Conservation (phyloP, 1,140 invertebrate genomes). For the Brachionus calyciflorus region DNA sequence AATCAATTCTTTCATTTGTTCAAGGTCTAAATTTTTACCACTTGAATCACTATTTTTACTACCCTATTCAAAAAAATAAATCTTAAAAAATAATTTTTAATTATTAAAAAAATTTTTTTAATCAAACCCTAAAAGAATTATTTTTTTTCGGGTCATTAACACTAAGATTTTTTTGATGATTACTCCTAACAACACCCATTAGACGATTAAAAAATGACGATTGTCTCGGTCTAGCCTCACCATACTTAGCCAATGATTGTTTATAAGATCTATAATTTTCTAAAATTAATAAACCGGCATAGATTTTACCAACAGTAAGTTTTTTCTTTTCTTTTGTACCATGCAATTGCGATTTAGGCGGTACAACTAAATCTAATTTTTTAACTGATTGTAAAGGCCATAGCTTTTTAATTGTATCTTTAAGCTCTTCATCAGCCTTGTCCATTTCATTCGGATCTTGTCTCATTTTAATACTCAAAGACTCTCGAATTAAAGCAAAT, state of each 20-base stretch:
- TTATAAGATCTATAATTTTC: slow-evolving; percentile 72
- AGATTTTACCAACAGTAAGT: slow-evolving; percentile 96
- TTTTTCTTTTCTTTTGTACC: slow-evolving; percentile 68
- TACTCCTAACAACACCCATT: slow-evolving; percentile 41
- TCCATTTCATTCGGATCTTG: slow-evolving; percentile 92
- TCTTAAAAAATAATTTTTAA: too few relatives aligned
- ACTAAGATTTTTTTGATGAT: slow-evolving; percentile 11
- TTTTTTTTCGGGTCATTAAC: not conserved
- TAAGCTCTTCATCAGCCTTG: slow-evolving; percentile 90
- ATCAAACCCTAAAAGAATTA: slow-evolving; percentile 1
- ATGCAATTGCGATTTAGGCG: slow-evolving; percentile 75
- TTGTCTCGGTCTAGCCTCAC: slow-evolving; percentile 45
- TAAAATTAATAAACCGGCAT: slow-evolving; percentile 88
- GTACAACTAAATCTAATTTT: slow-evolving; percentile 85
- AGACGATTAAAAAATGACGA: slow-evolving; percentile 39
- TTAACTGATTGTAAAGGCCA: slow-evolving; percentile 93
- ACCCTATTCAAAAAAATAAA: not conserved
- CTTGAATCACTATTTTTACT: not conserved
- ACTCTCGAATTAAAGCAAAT: slow-evolving; percentile 96
- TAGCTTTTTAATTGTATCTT: slow-evolving; percentile 90
- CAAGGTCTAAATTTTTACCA: not conserved
- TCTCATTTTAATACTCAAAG: slow-evolving; percentile 97
- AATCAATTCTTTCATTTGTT: not conserved
- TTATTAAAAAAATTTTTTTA: too few relatives aligned
- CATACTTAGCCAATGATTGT: slow-evolving; percentile 41